Conservation (phyloP, 1,140 invertebrate species). For the Drosophila triauraria region DNA sequence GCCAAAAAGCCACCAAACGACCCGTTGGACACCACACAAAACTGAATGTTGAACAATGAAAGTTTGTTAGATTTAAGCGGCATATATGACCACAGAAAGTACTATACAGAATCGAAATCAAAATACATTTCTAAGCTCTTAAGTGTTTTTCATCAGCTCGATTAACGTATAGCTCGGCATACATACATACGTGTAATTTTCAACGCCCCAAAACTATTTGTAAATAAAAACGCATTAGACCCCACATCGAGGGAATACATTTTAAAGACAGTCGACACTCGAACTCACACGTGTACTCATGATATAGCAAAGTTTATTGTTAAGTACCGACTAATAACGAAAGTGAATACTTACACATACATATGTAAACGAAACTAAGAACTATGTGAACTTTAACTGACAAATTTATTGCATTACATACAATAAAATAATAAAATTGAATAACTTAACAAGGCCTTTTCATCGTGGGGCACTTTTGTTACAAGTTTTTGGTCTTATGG, state of each 20-base stretch:
- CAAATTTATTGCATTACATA: conserved; percentile 80
- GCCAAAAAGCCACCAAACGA: conserved; percentile 25
- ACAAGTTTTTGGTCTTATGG: background rate
- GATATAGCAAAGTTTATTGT: conserved; percentile 69
- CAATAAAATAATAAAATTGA: conserved; percentile 78
- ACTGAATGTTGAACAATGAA: conserved; percentile 49
- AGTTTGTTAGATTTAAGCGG: conserved; percentile 53
- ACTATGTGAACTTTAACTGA: conserved; percentile 81
- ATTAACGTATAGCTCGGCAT: conserved; percentile 49
- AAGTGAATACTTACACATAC: conserved; percentile 57
- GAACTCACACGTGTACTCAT: conserved; percentile 51
- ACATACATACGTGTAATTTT: conserved; percentile 48
- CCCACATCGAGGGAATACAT: conserved; percentile 31
- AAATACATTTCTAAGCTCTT: conserved; percentile 80
- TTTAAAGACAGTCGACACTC: conserved; percentile 47
- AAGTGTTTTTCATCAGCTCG: conserved; percentile 73
- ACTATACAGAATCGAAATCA: conserved; percentile 68
- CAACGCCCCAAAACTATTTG: conserved; percentile 33
- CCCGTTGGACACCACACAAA: conserved; percentile 20
- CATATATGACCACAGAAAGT: conserved; percentile 49
- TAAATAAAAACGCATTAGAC: conserved; percentile 41
- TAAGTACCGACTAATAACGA: conserved; percentile 75
- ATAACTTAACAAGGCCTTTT: conserved; percentile 43
- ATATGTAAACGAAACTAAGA: conserved; percentile 64
- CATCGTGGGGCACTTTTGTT: background rate